phyloP scores from a whole-genome alignment of 2,888 invertebrate genomes.

The Monopis laevigella region DNA sequence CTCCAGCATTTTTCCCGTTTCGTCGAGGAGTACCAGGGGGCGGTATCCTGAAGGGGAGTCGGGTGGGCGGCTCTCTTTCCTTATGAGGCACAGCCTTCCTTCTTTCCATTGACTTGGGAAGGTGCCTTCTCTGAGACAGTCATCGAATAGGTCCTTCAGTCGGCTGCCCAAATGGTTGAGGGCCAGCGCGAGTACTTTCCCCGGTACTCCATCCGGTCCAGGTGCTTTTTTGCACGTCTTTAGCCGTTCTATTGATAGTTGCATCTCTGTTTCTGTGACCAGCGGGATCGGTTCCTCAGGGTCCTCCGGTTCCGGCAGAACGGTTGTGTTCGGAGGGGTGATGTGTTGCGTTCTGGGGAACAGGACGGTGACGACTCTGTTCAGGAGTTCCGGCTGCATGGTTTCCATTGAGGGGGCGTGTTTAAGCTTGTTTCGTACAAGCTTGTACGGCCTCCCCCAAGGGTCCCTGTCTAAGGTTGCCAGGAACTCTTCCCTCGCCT shows the following conservation, averaged over 20 bases:
- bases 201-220: constrained; percentile 2
- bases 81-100: constrained; percentile 2
- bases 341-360: not conserved
- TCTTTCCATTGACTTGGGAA: constrained; percentile 4
- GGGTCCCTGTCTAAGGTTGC: too few relatives aligned
- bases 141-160: not conserved
- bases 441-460: too few relatives aligned
- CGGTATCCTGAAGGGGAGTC: constrained; percentile 5
- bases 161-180: not conserved
- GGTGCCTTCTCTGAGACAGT: not conserved
- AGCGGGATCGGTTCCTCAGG: too few relatives aligned
- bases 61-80: constrained; percentile 4
- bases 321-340: too few relatives aligned
- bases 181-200: not conserved
- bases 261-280: too few relatives aligned
- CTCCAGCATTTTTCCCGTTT: too few relatives aligned
- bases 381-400: too few relatives aligned
- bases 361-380: not conserved
- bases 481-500: too few relatives aligned
- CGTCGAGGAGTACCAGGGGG: too few relatives aligned
- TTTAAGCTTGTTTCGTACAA: too few relatives aligned
- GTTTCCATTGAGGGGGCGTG: too few relatives aligned
- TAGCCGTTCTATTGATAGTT: constrained; percentile 14
- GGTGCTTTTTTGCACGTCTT: constrained; percentile 19
- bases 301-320: too few relatives aligned